Percentiles rank a stretch among this genome's conserved stretches.
Evolutionary conservation across 2,113 vertebrate species (phyloP).

Genomic region (Halcyon senegalensis): DNA sequence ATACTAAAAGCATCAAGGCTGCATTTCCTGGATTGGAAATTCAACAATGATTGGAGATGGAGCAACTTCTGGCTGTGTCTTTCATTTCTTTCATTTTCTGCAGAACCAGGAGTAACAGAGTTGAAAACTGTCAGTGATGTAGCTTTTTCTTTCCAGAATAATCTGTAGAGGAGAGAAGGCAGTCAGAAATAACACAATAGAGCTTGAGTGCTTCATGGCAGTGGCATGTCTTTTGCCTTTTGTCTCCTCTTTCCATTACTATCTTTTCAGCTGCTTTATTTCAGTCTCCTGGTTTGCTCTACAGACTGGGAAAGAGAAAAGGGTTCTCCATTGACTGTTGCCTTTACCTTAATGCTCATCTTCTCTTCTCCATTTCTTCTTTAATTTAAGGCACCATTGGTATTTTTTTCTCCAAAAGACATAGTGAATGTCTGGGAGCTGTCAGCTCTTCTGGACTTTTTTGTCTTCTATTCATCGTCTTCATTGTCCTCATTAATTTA

Average conservation of each 20-base stretch:
- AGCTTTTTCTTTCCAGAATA: not conserved
- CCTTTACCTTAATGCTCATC: not conserved
- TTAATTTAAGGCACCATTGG: not conserved
- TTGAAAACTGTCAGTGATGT: not conserved
- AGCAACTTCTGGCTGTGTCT: not conserved
- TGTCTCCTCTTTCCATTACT: not conserved
- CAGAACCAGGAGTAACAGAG: not conserved
- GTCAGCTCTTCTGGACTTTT: not conserved
- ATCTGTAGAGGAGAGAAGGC: not conserved
- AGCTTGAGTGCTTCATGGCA: not conserved
- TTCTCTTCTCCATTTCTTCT: not conserved
- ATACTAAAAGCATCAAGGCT: not conserved
- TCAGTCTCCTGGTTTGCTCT: not conserved
- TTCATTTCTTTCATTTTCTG: not conserved
- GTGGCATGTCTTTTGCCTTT: not conserved
- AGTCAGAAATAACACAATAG: not conserved
- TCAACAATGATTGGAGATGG: not conserved
- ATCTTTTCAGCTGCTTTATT: not conserved
- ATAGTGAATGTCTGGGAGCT: constrained; percentile 13
- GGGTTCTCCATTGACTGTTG: not conserved
- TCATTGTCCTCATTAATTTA: constrained; percentile 46
- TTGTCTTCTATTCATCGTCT: constrained; percentile 55
- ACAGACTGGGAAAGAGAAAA: not conserved
- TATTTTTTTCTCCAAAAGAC: not conserved
- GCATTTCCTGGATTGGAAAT: not conserved